A percentile compares a stretch with the other conserved stretches of the same genome.
These are phyloP conservation scores for Pterocles burchelli DNA, from an alignment of 2,113 vertebrate genomes.

Conservation along the genomic window DNA sequence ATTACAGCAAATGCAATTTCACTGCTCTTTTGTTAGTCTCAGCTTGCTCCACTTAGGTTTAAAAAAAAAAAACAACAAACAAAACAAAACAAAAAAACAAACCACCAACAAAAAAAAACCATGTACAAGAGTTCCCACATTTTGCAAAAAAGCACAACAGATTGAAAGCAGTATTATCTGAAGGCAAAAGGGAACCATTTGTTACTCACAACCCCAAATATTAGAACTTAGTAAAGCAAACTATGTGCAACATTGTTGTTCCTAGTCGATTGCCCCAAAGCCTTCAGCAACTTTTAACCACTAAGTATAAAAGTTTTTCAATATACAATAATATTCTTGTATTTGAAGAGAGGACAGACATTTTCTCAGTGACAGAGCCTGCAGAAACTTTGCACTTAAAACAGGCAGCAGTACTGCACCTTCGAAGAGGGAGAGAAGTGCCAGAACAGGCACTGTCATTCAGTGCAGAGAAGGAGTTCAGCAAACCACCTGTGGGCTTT, in stretches of 20 bases:
- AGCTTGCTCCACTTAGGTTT: neutral
- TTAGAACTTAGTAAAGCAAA: constrained; percentile 8
- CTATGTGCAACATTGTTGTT: neutral
- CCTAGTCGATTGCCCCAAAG: neutral
- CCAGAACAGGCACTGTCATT: neutral
- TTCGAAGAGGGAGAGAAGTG: neutral
- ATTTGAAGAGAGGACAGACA: neutral
- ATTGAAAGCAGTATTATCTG: neutral
- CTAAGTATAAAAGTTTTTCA: neutral
- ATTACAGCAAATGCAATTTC: neutral
- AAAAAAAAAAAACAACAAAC: neutral
- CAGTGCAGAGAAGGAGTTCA: neutral
- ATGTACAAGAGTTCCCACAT: neutral
- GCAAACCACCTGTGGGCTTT: neutral
- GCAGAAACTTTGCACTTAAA: neutral
- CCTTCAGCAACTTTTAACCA: neutral
- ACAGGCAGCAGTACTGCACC: too few species aligned
- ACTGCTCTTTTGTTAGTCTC: neutral
- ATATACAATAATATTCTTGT: neutral
- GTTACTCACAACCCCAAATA: constrained; percentile 1
- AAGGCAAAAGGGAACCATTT: neutral
- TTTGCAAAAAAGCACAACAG: constrained; percentile 21
- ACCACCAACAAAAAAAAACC: neutral
- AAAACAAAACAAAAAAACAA: neutral
- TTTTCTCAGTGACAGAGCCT: neutral